A percentile compares a stretch with the other conserved stretches of the same genome.
Evolutionary conservation across 2,888 invertebrate genomes (phyloP).

Genomic region (Standfussiana lucernea): DNA sequence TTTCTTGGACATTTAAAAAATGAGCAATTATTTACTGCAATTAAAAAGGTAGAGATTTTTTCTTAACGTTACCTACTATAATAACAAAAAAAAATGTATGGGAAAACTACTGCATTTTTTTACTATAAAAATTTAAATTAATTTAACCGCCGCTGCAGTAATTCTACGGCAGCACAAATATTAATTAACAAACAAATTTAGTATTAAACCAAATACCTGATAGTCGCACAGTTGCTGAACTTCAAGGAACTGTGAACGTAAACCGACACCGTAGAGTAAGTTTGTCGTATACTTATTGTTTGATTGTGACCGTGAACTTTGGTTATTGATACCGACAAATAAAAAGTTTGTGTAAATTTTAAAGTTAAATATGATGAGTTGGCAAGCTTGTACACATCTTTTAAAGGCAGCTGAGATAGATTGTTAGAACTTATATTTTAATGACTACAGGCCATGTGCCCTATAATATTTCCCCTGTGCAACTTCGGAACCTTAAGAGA

Average conservation of each 20-base stretch:
- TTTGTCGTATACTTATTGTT: not conserved
- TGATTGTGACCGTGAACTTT: constrained; percentile 20
- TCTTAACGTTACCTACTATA: not conserved
- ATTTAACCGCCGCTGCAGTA: not conserved
- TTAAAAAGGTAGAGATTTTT: not conserved
- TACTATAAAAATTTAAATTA: not conserved
- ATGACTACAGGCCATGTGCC: too few species aligned
- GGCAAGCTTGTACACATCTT: not conserved
- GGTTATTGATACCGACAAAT: not conserved
- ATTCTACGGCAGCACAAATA: constrained; percentile 36
- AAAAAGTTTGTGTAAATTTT: not conserved
- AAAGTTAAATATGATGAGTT: not conserved
- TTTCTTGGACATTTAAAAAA: not conserved
- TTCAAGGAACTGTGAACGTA: constrained; percentile 17
- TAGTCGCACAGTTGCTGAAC: constrained; percentile 31
- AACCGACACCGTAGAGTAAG: constrained; percentile 16
- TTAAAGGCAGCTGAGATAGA: not conserved
- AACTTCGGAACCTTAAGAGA: too few species aligned
- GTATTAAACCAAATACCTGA: constrained; percentile 25
- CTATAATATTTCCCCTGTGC: too few species aligned
- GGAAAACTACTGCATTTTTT: not conserved
- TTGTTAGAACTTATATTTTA: not conserved
- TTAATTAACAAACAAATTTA: constrained; percentile 48
- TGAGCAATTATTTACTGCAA: not conserved
- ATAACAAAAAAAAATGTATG: not conserved